Evolutionary conservation across 2,797 vertebrate species (phyloP).

Genomic region (Triplophysa bombifrons): DNA sequence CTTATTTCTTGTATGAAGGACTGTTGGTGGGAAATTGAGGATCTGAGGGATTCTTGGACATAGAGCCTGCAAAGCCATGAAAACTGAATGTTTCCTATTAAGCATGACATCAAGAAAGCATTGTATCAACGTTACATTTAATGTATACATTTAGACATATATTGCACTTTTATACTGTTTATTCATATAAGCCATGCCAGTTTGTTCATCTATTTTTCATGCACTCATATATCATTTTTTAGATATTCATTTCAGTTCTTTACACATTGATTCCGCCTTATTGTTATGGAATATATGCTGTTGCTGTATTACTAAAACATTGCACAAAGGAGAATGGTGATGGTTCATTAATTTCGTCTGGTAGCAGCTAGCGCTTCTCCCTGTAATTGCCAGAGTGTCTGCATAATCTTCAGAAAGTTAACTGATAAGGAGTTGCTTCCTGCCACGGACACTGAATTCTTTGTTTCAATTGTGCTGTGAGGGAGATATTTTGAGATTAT

Average conservation of each 20-base stretch:
- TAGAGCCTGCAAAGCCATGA: too few relatives aligned
- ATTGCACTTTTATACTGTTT: not conserved
- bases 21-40: too few relatives aligned
- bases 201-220: not conserved
- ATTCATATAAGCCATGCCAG: not conserved
- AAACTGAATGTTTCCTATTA: not conserved
- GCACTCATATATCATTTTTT: not conserved
- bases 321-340: conserved; percentile 25
- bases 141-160: not conserved
- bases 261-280: not conserved
- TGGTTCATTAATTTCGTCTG: conserved; percentile 42
- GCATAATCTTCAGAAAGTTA: conserved; percentile 41
- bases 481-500: conserved; percentile 36
- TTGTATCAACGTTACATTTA: too few relatives aligned
- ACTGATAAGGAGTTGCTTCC: conserved; percentile 43
- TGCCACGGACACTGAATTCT: conserved; percentile 40
- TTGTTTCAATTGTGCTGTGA: conserved; percentile 42
- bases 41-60: too few relatives aligned
- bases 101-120: not conserved
- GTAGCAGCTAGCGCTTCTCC: conserved; percentile 15
- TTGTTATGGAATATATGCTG: conserved; percentile 17
- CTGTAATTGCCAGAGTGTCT: conserved; percentile 38
- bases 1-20: too few relatives aligned
- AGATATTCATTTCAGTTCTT: not conserved
- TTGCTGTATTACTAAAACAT: conserved; percentile 14